Evolutionary conservation across 2,888 invertebrate genomes (phyloP).

Genomic region (Tipula confusa): DNA sequence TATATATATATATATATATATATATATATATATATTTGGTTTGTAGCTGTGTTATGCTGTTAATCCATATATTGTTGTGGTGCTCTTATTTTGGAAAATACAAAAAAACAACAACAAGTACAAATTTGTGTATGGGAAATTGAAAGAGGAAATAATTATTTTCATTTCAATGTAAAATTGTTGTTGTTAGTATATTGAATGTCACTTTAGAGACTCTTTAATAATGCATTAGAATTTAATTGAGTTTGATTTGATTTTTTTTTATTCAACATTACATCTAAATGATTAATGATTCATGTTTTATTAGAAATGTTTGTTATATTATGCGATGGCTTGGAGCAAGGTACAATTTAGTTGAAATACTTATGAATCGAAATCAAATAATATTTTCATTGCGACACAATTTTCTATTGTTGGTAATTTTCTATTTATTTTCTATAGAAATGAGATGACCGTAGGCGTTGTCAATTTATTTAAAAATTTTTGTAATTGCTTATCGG

Average conservation of each 20-base stretch:
- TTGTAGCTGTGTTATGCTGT: not conserved
- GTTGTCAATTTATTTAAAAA: not conserved
- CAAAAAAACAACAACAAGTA: not conserved
- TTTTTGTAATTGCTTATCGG: no score
- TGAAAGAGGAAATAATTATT: not conserved
- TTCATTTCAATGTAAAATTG: no score
- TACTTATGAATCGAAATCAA: no score
- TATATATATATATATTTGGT: not conserved
- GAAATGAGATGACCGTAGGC: not conserved
- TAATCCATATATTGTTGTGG: not conserved
- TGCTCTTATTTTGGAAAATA: not conserved
- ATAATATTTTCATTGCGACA: not conserved
- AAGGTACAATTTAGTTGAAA: not conserved
- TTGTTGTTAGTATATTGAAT: not conserved
- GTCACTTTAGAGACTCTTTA: slow-evolving; percentile 1
- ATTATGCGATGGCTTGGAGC: not conserved
- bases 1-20: no score
- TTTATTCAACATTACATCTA: not conserved
- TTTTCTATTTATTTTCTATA: not conserved
- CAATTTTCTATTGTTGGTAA: not conserved
- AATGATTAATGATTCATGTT: not conserved
- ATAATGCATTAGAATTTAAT: slow-evolving; percentile 25
- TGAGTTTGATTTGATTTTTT: slow-evolving; percentile 20
- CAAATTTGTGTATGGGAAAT: not conserved
- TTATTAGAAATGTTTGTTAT: not conserved